Evolutionary conservation across 2,888 invertebrate species (phyloP).

Genomic region (Stomorhina lunata): DNA sequence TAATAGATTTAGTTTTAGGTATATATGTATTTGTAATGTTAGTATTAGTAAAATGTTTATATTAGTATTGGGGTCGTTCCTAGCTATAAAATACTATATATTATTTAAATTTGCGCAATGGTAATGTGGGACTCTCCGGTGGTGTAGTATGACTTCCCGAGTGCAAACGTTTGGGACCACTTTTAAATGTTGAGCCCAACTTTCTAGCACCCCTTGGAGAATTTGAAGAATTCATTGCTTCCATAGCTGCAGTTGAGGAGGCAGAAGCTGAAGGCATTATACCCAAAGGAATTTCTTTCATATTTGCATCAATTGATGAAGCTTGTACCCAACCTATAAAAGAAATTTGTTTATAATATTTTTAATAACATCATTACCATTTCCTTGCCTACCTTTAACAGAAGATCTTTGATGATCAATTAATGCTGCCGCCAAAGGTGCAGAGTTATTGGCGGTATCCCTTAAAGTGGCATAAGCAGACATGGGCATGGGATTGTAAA

Average conservation of each 20-base stretch:
- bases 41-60: constrained; percentile 9
- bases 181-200: constrained; percentile 76
- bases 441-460: constrained; percentile 75
- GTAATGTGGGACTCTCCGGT: constrained; percentile 79
- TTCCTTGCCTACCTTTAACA: constrained; percentile 79
- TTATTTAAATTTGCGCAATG: constrained; percentile 78
- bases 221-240: constrained; percentile 73
- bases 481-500: constrained; percentile 84
- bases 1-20: constrained; percentile 2
- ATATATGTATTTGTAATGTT: constrained; percentile 6
- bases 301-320: constrained; percentile 74
- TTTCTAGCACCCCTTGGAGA: constrained; percentile 78
- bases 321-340: constrained; percentile 78
- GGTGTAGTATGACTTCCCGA: constrained; percentile 68
- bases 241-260: constrained; percentile 76
- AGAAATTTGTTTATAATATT: neutral
- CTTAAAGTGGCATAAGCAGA: constrained; percentile 71
- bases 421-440: constrained; percentile 83
- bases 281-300: constrained; percentile 72
- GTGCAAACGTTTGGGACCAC: constrained; percentile 75
- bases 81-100: constrained; percentile 66
- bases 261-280: constrained; percentile 74
- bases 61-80: constrained; percentile 47
- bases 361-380: too few relatives aligned
- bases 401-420: constrained; percentile 81